These are phyloP conservation scores for Lycaon pictus DNA, from an alignment of 2,113 vertebrate genomes.

Conservation along the genomic window DNA sequence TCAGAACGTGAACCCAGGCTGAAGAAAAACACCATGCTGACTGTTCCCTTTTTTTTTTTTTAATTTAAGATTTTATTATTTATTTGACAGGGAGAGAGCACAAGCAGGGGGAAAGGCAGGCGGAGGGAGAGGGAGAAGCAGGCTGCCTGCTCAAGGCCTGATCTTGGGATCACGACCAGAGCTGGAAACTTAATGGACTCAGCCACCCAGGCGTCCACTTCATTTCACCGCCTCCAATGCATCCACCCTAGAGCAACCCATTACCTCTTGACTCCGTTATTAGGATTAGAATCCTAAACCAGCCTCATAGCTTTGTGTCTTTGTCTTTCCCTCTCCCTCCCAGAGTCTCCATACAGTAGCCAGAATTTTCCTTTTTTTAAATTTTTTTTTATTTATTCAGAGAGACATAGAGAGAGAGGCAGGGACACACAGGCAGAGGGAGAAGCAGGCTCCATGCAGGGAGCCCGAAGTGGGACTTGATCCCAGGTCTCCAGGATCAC, in stretches of 20 bases:
- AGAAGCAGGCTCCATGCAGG: no score
- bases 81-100: background rate
- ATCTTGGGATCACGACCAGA: background rate
- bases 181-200: background rate
- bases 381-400: no score
- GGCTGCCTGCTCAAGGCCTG: no score
- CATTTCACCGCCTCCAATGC: background rate
- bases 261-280: background rate
- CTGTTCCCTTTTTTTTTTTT: background rate
- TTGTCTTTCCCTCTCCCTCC: background rate
- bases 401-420: no score
- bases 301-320: background rate
- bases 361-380: background rate
- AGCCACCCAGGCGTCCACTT: background rate
- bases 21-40: background rate
- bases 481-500: no score
- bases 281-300: background rate
- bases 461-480: no score
- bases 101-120: background rate
- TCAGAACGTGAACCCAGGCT: background rate
- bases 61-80: background rate
- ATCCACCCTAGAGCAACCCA: background rate
- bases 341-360: background rate
- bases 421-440: no score
- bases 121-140: no score